Conservation (phyloP, 2,113 vertebrate genomes). For the Edolisoma coerulescens region DNA sequence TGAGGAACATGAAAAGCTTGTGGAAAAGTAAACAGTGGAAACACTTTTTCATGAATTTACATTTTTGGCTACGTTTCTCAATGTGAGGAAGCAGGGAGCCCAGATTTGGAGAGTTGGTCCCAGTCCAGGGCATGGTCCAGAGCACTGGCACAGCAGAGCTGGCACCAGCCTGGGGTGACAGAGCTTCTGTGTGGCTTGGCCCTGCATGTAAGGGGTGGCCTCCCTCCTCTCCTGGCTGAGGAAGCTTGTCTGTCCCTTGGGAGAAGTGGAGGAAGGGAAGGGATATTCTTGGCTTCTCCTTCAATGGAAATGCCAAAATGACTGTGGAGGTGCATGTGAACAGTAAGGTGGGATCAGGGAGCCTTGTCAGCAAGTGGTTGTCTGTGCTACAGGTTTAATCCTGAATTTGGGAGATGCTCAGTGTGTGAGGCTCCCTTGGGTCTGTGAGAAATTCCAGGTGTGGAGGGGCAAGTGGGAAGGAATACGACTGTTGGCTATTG, state of each 20-base stretch:
- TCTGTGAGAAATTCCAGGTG: neutral
- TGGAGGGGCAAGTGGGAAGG: neutral
- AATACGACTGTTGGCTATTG: neutral
- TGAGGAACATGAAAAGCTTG: neutral
- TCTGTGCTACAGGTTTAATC: neutral
- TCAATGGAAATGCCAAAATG: neutral
- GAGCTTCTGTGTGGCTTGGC: neutral
- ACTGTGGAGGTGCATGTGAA: neutral
- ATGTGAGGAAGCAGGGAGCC: neutral
- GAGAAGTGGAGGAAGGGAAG: neutral
- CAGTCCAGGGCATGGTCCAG: neutral
- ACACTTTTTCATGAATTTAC: neutral
- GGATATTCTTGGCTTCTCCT: neutral
- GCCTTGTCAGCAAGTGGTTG: neutral
- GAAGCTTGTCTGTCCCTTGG: neutral
- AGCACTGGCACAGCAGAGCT: neutral
- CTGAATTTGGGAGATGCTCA: neutral
- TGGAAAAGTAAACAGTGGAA: slow-evolving; percentile 16
- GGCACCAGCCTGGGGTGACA: neutral
- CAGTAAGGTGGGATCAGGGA: neutral
- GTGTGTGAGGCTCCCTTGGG: neutral
- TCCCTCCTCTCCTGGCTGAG: neutral
- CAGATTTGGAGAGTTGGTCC: neutral
- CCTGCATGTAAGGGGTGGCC: neutral
- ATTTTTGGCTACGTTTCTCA: neutral